Evolutionary conservation across 1,140 invertebrate species (phyloP).

Genomic region (Babylonia areolata): DNA sequence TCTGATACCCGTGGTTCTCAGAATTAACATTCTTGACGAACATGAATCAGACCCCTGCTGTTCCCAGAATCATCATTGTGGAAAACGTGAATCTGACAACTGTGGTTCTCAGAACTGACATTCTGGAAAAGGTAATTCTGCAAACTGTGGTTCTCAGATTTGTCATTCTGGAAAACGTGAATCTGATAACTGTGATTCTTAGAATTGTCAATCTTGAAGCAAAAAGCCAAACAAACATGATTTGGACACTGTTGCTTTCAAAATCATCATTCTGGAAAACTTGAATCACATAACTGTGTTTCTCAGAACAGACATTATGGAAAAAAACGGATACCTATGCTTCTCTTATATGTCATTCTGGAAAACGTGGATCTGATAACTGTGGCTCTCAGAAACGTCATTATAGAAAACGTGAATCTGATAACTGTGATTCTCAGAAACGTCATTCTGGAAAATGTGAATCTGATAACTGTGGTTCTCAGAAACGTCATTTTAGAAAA

Average conservation of each 20-base stretch:
- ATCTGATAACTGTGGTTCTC: too few species aligned
- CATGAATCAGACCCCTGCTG: background rate
- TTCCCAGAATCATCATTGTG: background rate
- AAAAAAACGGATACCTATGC: background rate
- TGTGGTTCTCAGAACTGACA: background rate
- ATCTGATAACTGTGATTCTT: background rate
- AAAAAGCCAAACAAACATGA: background rate
- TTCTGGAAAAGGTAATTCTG: background rate
- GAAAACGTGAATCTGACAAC: background rate
- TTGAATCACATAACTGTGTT: background rate
- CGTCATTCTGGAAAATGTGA: too few species aligned
- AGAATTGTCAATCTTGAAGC: background rate
- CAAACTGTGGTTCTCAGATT: too few species aligned
- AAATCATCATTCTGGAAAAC: background rate
- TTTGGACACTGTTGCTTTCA: background rate
- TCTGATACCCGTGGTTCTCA: too few species aligned
- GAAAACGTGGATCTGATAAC: background rate
- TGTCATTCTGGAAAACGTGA: too few species aligned
- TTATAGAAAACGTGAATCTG: too few species aligned
- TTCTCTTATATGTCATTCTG: too few species aligned
- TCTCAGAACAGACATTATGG: background rate
- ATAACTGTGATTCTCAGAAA: too few species aligned
- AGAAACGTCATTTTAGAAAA: too few species aligned
- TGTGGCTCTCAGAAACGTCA: background rate
- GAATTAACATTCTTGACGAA: too few species aligned